phyloP scores from a whole-genome alignment of 2,888 invertebrate species.

The Platypus cylindrus region DNA sequence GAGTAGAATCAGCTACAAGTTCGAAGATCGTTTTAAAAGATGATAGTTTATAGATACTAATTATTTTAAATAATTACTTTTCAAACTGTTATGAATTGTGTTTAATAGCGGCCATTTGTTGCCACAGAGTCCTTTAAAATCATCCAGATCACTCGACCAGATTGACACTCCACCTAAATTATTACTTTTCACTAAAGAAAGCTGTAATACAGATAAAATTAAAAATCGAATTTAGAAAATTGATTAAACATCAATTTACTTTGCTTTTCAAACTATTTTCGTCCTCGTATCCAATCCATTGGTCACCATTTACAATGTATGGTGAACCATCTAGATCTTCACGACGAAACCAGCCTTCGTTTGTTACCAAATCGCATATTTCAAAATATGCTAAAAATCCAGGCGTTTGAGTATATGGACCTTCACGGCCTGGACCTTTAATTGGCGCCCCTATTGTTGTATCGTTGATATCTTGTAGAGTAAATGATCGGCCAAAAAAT shows the following conservation, averaged over 20 bases:
- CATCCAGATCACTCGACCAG: slow-evolving; percentile 64
- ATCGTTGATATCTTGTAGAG: slow-evolving; percentile 42
- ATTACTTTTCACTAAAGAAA: slow-evolving; percentile 47
- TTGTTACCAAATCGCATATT: slow-evolving; percentile 38
- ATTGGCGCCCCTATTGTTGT: slow-evolving; percentile 35
- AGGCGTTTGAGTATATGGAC: slow-evolving; percentile 52
- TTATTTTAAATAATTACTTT: too few species aligned
- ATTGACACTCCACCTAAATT: slow-evolving; percentile 59
- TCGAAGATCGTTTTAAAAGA: too few species aligned
- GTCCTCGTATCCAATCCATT: slow-evolving; percentile 74
- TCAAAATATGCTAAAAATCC: slow-evolving; percentile 64
- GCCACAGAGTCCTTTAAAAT: slow-evolving; percentile 66
- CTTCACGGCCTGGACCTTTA: slow-evolving; percentile 50
- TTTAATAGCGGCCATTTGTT: slow-evolving; percentile 56
- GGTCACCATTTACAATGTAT: slow-evolving; percentile 53
- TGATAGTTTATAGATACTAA: too few species aligned
- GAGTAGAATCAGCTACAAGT: too few species aligned
- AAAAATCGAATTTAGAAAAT: slow-evolving; percentile 3
- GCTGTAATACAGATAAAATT: too few species aligned
- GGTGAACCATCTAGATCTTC: slow-evolving; percentile 53
- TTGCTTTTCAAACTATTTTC: slow-evolving; percentile 50
- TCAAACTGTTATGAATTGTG: slow-evolving; percentile 42
- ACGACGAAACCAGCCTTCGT: slow-evolving; percentile 27
- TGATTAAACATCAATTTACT: slow-evolving; percentile 34
- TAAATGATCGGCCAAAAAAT: slow-evolving; percentile 60